Evolutionary conservation across 2,888 invertebrate genomes (phyloP).

Genomic region (Oxycera nigricornis): DNA sequence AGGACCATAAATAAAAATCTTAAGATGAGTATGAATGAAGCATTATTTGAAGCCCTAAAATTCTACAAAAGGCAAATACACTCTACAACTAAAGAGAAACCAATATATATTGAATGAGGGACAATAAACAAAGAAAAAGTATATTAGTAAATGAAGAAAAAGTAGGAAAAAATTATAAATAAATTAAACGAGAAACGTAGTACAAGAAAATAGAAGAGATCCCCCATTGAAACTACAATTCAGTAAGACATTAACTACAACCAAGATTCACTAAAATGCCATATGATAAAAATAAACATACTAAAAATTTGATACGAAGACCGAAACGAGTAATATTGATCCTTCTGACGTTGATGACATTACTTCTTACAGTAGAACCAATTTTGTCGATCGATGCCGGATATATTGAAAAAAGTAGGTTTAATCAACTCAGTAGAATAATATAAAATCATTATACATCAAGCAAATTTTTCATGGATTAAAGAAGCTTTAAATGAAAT

Average conservation of each 20-base stretch:
- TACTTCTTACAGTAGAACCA: background rate
- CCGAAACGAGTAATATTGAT: background rate
- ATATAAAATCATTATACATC: background rate
- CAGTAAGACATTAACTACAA: background rate
- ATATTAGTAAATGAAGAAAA: background rate
- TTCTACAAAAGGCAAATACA: background rate
- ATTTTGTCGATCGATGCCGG: background rate
- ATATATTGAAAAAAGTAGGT: background rate
- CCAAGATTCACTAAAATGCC: background rate
- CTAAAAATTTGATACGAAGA: background rate
- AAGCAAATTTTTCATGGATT: background rate
- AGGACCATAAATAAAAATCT: background rate
- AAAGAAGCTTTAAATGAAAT: background rate
- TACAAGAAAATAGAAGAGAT: background rate
- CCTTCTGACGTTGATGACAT: background rate
- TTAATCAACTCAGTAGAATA: background rate
- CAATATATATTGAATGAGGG: background rate
- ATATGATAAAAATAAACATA: background rate
- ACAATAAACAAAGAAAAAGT: background rate
- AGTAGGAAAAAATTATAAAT: background rate
- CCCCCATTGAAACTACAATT: background rate
- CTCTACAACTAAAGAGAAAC: background rate
- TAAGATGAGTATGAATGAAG: background rate
- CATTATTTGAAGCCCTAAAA: background rate
- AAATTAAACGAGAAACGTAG: background rate